Conservation (phyloP, 1,140 invertebrate species). For the Drosophila subobscura region DNA sequence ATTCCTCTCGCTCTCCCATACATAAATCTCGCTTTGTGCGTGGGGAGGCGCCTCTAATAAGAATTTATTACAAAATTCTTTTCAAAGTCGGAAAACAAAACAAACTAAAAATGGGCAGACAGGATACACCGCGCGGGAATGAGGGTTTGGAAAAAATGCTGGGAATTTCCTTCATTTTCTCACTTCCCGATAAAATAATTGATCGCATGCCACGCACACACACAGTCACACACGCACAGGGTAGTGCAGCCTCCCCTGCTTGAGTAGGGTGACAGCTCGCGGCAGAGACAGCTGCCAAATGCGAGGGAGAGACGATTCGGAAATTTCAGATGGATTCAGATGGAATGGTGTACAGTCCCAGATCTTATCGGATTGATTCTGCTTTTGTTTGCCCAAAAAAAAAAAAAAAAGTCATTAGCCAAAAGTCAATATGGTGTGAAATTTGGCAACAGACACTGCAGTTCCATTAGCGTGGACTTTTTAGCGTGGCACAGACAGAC, state of each 20-base stretch:
- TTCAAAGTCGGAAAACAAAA: slow-evolving; percentile 22
- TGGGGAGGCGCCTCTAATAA: slow-evolving; percentile 54
- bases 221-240: slow-evolving; percentile 19
- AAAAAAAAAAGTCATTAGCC: slow-evolving; percentile 40
- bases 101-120: slow-evolving; percentile 5
- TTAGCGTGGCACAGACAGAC: neutral
- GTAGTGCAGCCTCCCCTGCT: too few relatives aligned
- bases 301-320: slow-evolving; percentile 47
- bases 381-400: slow-evolving; percentile 3
- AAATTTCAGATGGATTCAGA: slow-evolving; percentile 39
- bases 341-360: slow-evolving; percentile 58
- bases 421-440: slow-evolving; percentile 27
- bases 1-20: neutral
- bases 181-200: slow-evolving; percentile 56
- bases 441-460: slow-evolving; percentile 21
- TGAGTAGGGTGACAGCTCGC: slow-evolving; percentile 41
- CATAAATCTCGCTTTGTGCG: slow-evolving; percentile 1
- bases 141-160: slow-evolving; percentile 1
- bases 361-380: slow-evolving; percentile 44
- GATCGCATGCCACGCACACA: slow-evolving; percentile 60
- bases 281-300: slow-evolving; percentile 43
- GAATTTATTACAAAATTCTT: slow-evolving; percentile 61
- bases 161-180: slow-evolving; percentile 26
- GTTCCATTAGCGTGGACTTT: slow-evolving; percentile 8
- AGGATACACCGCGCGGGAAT: slow-evolving; percentile 27